A percentile compares a stretch with the other conserved stretches of the same genome.
phyloP scores from a whole-genome alignment of 2,797 vertebrate genomes.

The Hapalemur alaotrensis region DNA sequence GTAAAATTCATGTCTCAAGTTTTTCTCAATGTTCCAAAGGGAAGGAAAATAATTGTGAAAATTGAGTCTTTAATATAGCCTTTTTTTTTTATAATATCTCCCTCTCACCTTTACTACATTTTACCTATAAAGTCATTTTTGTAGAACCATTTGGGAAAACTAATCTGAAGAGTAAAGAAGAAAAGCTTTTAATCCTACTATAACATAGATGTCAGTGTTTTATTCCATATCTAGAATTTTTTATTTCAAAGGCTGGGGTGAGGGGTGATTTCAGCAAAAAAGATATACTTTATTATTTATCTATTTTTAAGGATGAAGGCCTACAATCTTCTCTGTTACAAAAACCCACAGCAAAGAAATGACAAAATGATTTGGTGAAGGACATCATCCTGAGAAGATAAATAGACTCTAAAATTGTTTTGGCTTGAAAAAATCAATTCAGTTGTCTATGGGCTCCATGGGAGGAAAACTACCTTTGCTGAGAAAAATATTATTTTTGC shows the following conservation, averaged over 20 bases:
- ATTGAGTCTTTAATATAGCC: not conserved
- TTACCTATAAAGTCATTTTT: not conserved
- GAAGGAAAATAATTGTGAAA: constrained; percentile 35
- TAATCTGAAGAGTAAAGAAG: not conserved
- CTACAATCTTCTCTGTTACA: constrained; percentile 48
- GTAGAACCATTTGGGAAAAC: not conserved
- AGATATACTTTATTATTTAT: constrained; percentile 20
- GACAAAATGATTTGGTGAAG: constrained; percentile 50
- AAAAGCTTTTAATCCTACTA: not conserved
- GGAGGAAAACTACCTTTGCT: constrained; percentile 60
- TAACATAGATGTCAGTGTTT: not conserved
- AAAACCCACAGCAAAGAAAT: constrained; percentile 43
- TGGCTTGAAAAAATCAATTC: constrained; percentile 69
- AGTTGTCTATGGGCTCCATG: constrained; percentile 38
- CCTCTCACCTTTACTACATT: constrained; percentile 7
- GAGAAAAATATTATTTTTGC: constrained; percentile 56
- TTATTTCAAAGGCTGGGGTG: not conserved
- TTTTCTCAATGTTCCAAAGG: not conserved
- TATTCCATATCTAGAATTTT: not conserved
- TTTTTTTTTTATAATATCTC: not conserved
- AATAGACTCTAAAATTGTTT: constrained; percentile 69
- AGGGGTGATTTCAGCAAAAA: not conserved
- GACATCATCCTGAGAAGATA: constrained; percentile 54
- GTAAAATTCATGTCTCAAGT: not conserved
- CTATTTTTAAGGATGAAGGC: constrained; percentile 9